Evolutionary conservation across 2,113 vertebrate species (phyloP).

Genomic region (Noctilio leporinus): DNA sequence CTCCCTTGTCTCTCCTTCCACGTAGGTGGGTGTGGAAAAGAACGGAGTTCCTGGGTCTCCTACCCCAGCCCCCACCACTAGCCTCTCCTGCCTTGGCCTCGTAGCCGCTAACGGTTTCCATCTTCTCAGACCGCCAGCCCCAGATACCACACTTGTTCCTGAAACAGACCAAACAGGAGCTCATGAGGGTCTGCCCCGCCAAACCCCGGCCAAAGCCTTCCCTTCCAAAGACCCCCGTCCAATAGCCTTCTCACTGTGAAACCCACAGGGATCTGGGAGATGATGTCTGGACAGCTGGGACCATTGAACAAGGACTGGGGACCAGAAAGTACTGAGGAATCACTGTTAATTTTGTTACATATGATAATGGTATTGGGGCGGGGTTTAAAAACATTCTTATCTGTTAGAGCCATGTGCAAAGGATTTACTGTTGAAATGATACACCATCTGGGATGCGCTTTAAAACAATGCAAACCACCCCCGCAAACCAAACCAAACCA

Average conservation of each 20-base stretch:
- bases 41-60: neutral
- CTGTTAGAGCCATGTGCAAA: neutral
- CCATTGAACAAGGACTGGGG: neutral
- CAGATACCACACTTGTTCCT: conserved; percentile 98
- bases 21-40: fast-evolving
- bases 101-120: conserved; percentile 91
- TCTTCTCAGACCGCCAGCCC: conserved; percentile 98
- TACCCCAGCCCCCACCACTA: neutral
- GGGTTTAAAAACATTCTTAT: neutral
- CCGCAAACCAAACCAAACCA: no score
- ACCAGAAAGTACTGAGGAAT: neutral
- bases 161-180: conserved; percentile 46
- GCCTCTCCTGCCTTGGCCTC: conserved; percentile 89
- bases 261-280: neutral
- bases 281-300: neutral
- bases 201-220: neutral
- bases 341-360: neutral
- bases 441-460: neutral
- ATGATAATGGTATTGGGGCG: neutral
- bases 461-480: neutral
- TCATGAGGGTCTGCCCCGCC: neutral
- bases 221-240: neutral
- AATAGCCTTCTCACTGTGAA: neutral
- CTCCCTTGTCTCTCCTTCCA: neutral
- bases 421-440: neutral